Conservation (phyloP, 2,888 invertebrate species). For the Papilio demoleus region DNA sequence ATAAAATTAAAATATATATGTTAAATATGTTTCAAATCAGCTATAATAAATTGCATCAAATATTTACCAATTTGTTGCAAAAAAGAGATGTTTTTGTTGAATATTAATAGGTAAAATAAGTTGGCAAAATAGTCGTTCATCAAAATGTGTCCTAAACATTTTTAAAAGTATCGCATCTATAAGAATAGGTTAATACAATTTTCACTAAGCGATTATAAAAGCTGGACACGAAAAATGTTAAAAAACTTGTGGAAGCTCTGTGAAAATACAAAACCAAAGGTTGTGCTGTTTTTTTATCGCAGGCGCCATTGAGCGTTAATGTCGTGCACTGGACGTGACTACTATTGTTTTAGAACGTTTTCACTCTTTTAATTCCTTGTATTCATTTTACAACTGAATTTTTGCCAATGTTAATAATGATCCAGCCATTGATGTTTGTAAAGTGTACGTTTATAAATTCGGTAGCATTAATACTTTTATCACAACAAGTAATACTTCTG, state of each 20-base stretch:
- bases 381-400: conserved; percentile 27
- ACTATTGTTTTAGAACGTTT: conserved; percentile 30
- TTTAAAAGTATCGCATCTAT: not conserved
- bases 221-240: conserved; percentile 12
- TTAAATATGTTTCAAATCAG: too few species aligned
- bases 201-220: conserved; percentile 14
- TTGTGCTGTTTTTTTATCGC: conserved; percentile 29
- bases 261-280: conserved; percentile 21
- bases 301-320: conserved; percentile 33
- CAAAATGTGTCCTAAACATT: not conserved
- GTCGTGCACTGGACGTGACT: conserved; percentile 33
- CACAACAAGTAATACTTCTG: too few species aligned
- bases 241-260: conserved; percentile 25
- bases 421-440: not conserved
- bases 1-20: too few species aligned
- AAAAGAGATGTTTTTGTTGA: too few species aligned
- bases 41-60: too few species aligned
- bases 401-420: conserved; percentile 1
- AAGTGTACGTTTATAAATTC: not conserved
- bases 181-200: conserved; percentile 1
- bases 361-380: conserved; percentile 24
- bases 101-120: too few species aligned
- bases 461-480: not conserved
- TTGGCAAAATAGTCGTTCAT: too few species aligned
- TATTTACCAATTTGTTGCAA: too few species aligned